A percentile compares a stretch with the other conserved stretches of the same genome.
phyloP scores from a whole-genome alignment of 2,113 vertebrate species.

The Formicarius rufipectus region DNA sequence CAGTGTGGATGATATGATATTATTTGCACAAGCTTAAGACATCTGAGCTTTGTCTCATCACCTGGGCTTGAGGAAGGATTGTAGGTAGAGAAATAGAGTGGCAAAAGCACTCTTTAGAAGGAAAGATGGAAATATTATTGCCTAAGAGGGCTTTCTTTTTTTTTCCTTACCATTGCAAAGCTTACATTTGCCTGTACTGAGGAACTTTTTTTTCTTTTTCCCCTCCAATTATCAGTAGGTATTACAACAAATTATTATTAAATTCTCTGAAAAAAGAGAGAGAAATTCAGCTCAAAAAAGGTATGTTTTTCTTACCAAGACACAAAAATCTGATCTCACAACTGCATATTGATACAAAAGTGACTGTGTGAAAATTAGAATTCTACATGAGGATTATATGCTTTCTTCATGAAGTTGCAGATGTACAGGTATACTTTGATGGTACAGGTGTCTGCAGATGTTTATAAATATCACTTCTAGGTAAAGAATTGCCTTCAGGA shows the following conservation, averaged over 20 bases:
- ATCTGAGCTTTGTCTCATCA: background rate
- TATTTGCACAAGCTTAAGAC: background rate
- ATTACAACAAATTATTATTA: background rate
- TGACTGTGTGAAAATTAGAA: background rate
- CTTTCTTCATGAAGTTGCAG: background rate
- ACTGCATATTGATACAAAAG: background rate
- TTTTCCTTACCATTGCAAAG: background rate
- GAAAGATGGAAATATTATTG: background rate
- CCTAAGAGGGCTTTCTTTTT: background rate
- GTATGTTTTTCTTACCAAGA: background rate
- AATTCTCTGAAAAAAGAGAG: too few species aligned
- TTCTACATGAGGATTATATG: accelerated
- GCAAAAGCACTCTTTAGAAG: background rate
- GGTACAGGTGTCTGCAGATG: background rate
- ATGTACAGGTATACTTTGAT: background rate
- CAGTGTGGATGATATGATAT: background rate
- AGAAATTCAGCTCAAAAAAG: background rate
- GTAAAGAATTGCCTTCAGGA: background rate
- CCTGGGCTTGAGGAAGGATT: background rate
- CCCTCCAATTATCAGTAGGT: background rate
- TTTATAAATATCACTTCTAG: background rate
- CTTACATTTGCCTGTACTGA: background rate
- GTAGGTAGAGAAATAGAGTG: background rate
- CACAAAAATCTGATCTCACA: background rate
- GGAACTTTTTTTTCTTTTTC: background rate